Evolutionary conservation across 2,888 invertebrate species (phyloP).

Genomic region (Megalurothrips usitatus): DNA sequence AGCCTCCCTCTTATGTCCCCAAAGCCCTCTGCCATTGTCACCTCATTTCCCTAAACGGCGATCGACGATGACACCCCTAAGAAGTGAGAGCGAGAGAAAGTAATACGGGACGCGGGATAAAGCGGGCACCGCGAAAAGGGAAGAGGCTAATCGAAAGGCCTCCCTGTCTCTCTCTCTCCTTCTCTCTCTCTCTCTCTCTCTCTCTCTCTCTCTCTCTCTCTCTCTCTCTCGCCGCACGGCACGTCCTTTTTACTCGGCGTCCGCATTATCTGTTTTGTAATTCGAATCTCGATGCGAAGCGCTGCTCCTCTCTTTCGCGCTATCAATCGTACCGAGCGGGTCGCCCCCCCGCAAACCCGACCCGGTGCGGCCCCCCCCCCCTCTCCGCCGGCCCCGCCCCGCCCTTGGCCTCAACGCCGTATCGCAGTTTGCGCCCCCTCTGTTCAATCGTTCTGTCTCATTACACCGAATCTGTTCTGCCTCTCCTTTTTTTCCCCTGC

Average conservation of each 20-base stretch:
- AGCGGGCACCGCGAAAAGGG: not conserved
- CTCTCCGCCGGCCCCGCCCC: not conserved
- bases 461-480: constrained; percentile 20
- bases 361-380: not conserved
- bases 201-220: too few species aligned
- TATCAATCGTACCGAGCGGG: not conserved
- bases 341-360: not conserved
- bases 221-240: too few species aligned
- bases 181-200: too few species aligned
- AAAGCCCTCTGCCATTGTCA: constrained; percentile 5
- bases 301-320: not conserved
- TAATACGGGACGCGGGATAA: not conserved
- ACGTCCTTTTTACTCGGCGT: not conserved
- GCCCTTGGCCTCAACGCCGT: not conserved
- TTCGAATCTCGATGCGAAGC: not conserved
- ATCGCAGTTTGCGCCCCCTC: constrained; percentile 18
- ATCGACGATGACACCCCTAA: not conserved
- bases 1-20: not conserved
- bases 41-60: constrained; percentile 19
- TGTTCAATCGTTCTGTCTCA: constrained; percentile 26
- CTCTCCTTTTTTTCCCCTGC: not conserved
- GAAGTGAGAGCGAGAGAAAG: not conserved
- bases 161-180: not conserved
- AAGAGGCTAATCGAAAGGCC: constrained; percentile 14
- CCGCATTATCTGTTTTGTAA: constrained; percentile 17